Conservation (phyloP, 2,888 invertebrate genomes). For the Idaea dimidiata region DNA sequence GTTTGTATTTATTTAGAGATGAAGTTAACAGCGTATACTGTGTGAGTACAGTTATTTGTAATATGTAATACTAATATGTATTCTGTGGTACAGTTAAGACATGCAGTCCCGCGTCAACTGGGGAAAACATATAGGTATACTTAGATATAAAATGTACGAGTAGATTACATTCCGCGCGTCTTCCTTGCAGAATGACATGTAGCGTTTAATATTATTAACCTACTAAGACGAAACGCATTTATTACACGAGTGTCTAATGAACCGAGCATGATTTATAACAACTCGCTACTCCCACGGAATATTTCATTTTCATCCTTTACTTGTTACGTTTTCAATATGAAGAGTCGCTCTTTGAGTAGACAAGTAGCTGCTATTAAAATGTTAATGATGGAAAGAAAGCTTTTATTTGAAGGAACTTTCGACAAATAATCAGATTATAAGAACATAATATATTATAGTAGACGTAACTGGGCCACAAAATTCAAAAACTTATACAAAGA, state of each 20-base stretch:
- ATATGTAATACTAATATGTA: too few relatives aligned
- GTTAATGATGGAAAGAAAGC: not conserved
- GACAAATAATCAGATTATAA: not conserved
- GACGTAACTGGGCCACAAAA: too few relatives aligned
- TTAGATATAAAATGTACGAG: not conserved
- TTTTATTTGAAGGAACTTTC: not conserved
- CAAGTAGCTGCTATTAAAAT: not conserved
- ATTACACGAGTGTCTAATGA: not conserved
- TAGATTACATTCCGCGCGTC: not conserved
- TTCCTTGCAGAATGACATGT: not conserved
- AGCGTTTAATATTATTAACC: not conserved
- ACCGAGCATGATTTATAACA: not conserved
- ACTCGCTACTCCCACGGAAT: not conserved
- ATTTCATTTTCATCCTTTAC: not conserved
- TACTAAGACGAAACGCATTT: not conserved
- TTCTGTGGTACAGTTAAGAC: too few relatives aligned
- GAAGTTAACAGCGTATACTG: too few relatives aligned
- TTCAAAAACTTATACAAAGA: too few relatives aligned
- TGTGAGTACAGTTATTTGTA: too few relatives aligned
- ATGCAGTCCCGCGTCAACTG: too few relatives aligned
- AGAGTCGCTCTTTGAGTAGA: not conserved
- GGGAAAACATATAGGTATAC: too few relatives aligned
- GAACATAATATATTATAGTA: too few relatives aligned
- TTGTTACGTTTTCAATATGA: not conserved
- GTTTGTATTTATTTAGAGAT: too few relatives aligned